These are phyloP conservation scores for Anthoptus insignis DNA, from an alignment of 2,888 invertebrate genomes.

Conservation along the genomic window DNA sequence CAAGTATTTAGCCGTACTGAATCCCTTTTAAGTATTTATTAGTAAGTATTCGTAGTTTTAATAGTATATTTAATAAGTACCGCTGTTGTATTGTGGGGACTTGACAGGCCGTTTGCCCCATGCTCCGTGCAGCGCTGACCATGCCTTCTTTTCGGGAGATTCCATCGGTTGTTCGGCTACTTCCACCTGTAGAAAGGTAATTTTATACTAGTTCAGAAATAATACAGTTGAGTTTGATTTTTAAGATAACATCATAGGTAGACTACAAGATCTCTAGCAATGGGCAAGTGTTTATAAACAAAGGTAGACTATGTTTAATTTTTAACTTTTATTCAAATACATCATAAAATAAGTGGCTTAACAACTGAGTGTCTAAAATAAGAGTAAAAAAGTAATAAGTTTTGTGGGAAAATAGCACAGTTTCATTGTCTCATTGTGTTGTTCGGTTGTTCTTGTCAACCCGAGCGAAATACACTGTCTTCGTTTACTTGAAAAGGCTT, in stretches of 20 bases:
- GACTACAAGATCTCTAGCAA: no score
- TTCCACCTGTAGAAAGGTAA: conserved; percentile 42
- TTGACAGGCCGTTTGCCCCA: conserved; percentile 91
- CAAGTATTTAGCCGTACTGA: no score
- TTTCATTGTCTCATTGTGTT: conserved; percentile 1
- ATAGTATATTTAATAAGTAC: conserved; percentile 54
- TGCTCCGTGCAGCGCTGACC: conserved; percentile 90
- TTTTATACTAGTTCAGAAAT: no score
- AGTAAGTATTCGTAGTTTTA: no score
- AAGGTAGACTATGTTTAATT: no score
- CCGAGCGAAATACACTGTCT: background rate
- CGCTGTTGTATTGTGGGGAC: conserved; percentile 68
- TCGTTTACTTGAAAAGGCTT: background rate
- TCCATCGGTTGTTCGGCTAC: conserved; percentile 55
- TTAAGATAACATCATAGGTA: no score
- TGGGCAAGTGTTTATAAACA: no score
- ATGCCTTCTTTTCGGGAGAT: conserved; percentile 87
- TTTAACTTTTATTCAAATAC: no score
- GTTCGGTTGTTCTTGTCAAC: background rate
- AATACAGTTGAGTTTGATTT: no score
- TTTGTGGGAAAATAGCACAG: background rate
- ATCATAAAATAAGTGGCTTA: background rate
- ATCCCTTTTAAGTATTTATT: no score
- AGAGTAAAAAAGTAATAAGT: conserved; percentile 4
- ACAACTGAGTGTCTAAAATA: background rate